Evolutionary conservation across 1,140 invertebrate species (phyloP), one percentile per base, ranked within the genome.

Genomic region (Scaptomyza pallida): DNA sequence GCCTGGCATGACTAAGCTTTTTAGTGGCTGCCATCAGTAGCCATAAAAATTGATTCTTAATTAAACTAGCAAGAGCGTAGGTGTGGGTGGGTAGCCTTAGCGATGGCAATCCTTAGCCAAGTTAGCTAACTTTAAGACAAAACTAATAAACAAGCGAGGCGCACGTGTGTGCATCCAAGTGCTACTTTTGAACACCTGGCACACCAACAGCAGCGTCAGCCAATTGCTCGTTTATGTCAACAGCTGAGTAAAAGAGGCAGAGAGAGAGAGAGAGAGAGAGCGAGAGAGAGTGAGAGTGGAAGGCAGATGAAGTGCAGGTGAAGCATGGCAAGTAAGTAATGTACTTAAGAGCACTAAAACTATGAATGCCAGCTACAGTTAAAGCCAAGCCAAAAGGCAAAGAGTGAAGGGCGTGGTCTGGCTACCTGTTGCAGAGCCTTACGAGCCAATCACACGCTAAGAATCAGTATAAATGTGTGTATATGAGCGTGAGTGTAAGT

Each of bases 31-130:
- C 70, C 80, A 85, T 85, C 76, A 75, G 63, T 54, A 72, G 69
- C 82, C 48, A 85, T 85, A 85, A 86, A 85, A 86, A 85, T 85
- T 85, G 81, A 57, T 75, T 85, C 81, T 81, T 85, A 81, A 85
- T 85, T 85, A 86, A 85, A 85, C 69, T 70, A 74, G 76, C 50
- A 72, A 6, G 5, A 62, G 59, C 63, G 2, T 16, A 40, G 47
- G 19, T n/a, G 4, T 62, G 44, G 21, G 4, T 26, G 6, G 23
- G 44, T 15, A 41, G 33, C 12, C n/a, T 12, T 37, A 12, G 12
- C 33, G 12, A 37, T 12, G 33, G 19, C 33, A 15, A 37, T 26
- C 30, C 6, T 33, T 57, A 17, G 41, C 44, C 40, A 55, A 45
- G 45, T 62, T 74, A 70, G 67, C 43, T 56, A 37, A 45, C 43